These are phyloP conservation scores for Lingula anatina DNA, from an alignment of 2,888 invertebrate species.

Conservation along the genomic window DNA sequence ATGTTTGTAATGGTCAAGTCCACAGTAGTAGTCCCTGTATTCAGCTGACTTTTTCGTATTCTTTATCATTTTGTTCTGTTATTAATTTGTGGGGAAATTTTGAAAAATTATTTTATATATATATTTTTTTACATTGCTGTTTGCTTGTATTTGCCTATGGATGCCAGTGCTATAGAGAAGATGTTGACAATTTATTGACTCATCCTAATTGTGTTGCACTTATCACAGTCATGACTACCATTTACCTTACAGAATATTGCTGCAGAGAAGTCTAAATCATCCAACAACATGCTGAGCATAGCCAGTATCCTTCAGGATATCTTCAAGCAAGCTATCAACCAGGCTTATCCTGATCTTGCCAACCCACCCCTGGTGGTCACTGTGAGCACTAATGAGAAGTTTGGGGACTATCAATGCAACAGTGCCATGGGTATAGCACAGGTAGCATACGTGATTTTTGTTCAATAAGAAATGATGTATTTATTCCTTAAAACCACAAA, in stretches of 20 bases:
- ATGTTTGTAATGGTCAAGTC: neutral
- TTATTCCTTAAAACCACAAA: no score
- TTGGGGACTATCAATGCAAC: constrained; percentile 98
- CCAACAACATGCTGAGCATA: constrained; percentile 59
- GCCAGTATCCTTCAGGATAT: constrained; percentile 63
- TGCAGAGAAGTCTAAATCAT: constrained; percentile 22
- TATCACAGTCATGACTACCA: no score
- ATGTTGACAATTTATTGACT: no score
- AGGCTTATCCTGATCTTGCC: constrained; percentile 72
- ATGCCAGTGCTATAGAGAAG: no score
- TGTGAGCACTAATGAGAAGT: constrained; percentile 70
- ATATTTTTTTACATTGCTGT: no score
- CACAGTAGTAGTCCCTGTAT: neutral
- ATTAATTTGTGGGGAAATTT: neutral
- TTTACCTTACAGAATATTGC: constrained; percentile 30
- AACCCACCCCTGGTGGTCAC: constrained; percentile 69
- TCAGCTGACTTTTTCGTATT: neutral
- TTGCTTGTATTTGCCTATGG: no score
- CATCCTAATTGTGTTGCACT: no score
- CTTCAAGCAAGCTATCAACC: constrained; percentile 67
- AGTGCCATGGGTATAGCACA: constrained; percentile 85
- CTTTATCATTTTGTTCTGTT: neutral
- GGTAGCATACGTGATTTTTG: no score
- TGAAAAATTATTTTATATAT: neutral
- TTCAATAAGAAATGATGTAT: no score